Evolutionary conservation across 1,140 invertebrate species (phyloP).

Genomic region (Philopotamus ludificatus): DNA sequence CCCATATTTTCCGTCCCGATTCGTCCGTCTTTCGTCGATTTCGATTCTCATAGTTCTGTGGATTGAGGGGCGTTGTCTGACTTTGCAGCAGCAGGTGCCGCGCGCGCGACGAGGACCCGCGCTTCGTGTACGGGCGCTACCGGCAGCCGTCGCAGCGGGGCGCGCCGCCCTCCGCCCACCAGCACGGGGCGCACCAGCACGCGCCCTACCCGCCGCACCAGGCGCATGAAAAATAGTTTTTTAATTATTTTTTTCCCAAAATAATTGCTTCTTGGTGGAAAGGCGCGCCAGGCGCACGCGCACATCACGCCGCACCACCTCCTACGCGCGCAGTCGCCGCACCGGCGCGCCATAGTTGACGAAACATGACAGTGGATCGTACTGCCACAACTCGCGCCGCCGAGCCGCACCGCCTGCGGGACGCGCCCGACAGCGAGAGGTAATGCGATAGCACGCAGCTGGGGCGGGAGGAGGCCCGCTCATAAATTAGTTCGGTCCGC

Average conservation of each 20-base stretch:
- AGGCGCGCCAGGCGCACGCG: slow-evolving; percentile 55
- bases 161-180: slow-evolving; percentile 48
- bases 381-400: slow-evolving; percentile 63
- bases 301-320: slow-evolving; percentile 41
- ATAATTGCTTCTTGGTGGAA: too few relatives aligned
- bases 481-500: too few relatives aligned
- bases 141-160: slow-evolving; percentile 67
- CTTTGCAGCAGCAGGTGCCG: slow-evolving; percentile 46
- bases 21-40: too few relatives aligned
- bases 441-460: too few relatives aligned
- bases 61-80: too few relatives aligned
- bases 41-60: too few relatives aligned
- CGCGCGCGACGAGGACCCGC: slow-evolving; percentile 63
- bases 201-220: slow-evolving; percentile 51
- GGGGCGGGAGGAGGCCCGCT: too few relatives aligned
- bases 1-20: too few relatives aligned
- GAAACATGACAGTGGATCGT: slow-evolving; percentile 80
- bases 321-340: slow-evolving; percentile 52
- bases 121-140: slow-evolving; percentile 79
- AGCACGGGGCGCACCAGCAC: slow-evolving; percentile 50
- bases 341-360: slow-evolving; percentile 61
- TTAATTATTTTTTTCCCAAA: too few relatives aligned
- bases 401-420: slow-evolving; percentile 60
- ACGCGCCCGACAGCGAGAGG: slow-evolving; percentile 84
- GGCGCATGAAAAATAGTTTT: slow-evolving; percentile 49